Evolutionary conservation across 1,140 invertebrate genomes (phyloP).

Genomic region (Adoxophyes honmai): DNA sequence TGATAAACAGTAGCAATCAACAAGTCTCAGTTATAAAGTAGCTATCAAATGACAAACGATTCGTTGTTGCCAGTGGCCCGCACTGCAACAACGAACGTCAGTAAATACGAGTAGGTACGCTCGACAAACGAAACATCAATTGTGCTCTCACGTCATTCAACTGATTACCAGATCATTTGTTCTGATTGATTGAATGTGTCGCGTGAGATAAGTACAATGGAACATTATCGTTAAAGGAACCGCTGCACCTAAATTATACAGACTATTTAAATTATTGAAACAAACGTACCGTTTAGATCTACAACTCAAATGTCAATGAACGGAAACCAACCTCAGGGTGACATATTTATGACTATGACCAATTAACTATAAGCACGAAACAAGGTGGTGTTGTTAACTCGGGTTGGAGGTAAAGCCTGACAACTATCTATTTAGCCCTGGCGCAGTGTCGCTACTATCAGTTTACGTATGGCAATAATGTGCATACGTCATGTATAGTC

Average conservation of each 20-base stretch:
- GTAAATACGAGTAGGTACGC: slow-evolving; percentile 20
- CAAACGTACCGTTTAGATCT: slow-evolving; percentile 27
- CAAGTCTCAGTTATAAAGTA: slow-evolving; percentile 1
- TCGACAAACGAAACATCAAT: slow-evolving; percentile 53
- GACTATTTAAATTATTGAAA: slow-evolving; percentile 13
- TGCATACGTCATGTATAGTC: no score
- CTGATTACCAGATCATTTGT: slow-evolving; percentile 45
- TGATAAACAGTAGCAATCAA: not conserved
- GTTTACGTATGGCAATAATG: no score
- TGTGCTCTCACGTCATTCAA: slow-evolving; percentile 52
- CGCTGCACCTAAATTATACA: no score
- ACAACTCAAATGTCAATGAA: no score
- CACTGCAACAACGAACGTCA: slow-evolving; percentile 19
- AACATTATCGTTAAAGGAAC: not conserved
- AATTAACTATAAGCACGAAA: no score
- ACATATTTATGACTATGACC: no score
- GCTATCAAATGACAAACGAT: slow-evolving; percentile 7
- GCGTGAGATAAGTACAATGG: slow-evolving; percentile 10
- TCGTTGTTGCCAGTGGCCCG: slow-evolving; percentile 10
- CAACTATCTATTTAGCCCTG: no score
- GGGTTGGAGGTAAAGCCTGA: no score
- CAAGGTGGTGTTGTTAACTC: no score
- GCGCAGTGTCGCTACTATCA: no score
- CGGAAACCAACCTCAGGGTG: no score
- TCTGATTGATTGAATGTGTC: slow-evolving; percentile 29